Evolutionary conservation across 2,113 vertebrate species (phyloP).

Genomic region (Coracopsis vasa): DNA sequence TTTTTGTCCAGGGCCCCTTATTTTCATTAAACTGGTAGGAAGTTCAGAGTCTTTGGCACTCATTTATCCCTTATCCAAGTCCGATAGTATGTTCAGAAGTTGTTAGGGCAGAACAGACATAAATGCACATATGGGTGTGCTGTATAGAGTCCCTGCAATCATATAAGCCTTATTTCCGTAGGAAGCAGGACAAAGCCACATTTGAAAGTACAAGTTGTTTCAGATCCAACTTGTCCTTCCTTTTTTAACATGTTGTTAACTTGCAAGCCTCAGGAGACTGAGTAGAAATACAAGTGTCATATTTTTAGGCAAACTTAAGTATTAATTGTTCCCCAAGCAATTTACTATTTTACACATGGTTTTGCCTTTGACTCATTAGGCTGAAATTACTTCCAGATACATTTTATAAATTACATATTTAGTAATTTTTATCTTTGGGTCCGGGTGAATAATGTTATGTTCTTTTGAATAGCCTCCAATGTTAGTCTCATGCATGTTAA

Average conservation of each 20-base stretch:
- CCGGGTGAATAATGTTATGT: background rate
- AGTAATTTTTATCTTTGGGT: background rate
- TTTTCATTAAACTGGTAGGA: constrained; percentile 1
- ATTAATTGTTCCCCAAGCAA: background rate
- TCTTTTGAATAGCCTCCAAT: background rate
- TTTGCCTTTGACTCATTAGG: background rate
- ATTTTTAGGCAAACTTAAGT: background rate
- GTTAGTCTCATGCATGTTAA: background rate
- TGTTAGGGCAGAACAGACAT: background rate
- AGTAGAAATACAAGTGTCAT: background rate
- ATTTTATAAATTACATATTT: background rate
- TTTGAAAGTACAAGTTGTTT: background rate
- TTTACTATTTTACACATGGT: background rate
- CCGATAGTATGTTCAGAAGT: background rate
- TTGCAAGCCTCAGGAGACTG: background rate
- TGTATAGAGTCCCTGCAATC: background rate
- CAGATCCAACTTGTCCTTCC: background rate
- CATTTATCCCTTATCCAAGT: background rate
- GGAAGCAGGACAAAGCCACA: background rate
- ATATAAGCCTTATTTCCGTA: background rate
- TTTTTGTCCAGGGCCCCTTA: background rate
- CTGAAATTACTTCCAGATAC: background rate
- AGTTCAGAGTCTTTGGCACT: background rate
- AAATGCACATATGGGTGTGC: accelerated
- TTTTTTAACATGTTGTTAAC: background rate